A percentile compares a stretch with the other conserved stretches of the same genome.
Conservation (phyloP, 2,888 invertebrate species). For the Tillus elongatus region DNA sequence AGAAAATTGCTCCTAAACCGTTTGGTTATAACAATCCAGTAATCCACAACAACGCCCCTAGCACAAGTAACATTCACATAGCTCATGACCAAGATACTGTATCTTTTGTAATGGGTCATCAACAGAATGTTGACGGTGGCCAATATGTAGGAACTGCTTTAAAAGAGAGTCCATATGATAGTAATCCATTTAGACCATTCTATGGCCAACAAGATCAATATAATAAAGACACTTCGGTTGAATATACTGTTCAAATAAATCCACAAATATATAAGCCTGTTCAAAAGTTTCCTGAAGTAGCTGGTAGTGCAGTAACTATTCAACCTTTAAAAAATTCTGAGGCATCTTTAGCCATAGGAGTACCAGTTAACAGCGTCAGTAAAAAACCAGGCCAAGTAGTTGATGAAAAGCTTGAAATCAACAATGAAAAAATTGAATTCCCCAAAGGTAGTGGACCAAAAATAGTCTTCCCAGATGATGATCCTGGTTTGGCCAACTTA, state of each 20-base stretch:
- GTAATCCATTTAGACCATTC: slow-evolving; percentile 36
- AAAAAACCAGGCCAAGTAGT: slow-evolving; percentile 39
- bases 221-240: slow-evolving; percentile 18
- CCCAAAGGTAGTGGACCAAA: slow-evolving; percentile 30
- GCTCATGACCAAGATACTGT: slow-evolving; percentile 56
- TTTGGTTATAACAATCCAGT: slow-evolving; percentile 33
- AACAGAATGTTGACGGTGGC: slow-evolving; percentile 48
- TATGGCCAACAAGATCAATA: slow-evolving; percentile 23
- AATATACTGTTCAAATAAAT: slow-evolving; percentile 18
- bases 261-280: slow-evolving; percentile 5
- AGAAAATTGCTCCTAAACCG: slow-evolving; percentile 34
- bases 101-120: slow-evolving; percentile 55
- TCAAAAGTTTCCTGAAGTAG: slow-evolving; percentile 20
- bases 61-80: slow-evolving; percentile 55
- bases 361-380: slow-evolving; percentile 33
- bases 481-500: slow-evolving; percentile 16
- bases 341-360: slow-evolving; percentile 39
- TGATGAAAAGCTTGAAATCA: slow-evolving; percentile 33
- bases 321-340: slow-evolving; percentile 38
- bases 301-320: slow-evolving; percentile 34
- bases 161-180: slow-evolving; percentile 44
- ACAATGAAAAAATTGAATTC: slow-evolving; percentile 28
- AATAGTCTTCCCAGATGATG: slow-evolving; percentile 37
- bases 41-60: slow-evolving; percentile 42
- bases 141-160: slow-evolving; percentile 42